These are phyloP conservation scores for Drosophila melanogaster DNA, from an alignment of 1,140 invertebrate species.

Conservation along the genomic window Release_6_plus_ISO1_MT NT_037436.4:2360501-2361000, in stretches of 20 bases:
- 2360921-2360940: background rate
- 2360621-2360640: background rate
- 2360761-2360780: background rate
- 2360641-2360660: background rate
- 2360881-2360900: background rate
- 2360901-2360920: background rate
- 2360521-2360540: background rate
- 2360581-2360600: background rate
- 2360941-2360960: background rate
- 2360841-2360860: too few relatives aligned
- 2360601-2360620: too few relatives aligned
- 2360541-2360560: background rate
- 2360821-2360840: background rate
- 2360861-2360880: background rate
- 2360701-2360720: background rate
- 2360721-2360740: background rate
- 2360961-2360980: accelerated
- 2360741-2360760: background rate
- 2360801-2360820: background rate
- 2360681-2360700: background rate
- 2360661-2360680: background rate
- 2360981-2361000: background rate
- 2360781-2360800: background rate
- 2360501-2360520: constrained; percentile 5
- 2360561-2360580: background rate